These are phyloP conservation scores for Stegastes partitus DNA, from an alignment of 2,113 vertebrate genomes.

Conservation along the genomic window DNA sequence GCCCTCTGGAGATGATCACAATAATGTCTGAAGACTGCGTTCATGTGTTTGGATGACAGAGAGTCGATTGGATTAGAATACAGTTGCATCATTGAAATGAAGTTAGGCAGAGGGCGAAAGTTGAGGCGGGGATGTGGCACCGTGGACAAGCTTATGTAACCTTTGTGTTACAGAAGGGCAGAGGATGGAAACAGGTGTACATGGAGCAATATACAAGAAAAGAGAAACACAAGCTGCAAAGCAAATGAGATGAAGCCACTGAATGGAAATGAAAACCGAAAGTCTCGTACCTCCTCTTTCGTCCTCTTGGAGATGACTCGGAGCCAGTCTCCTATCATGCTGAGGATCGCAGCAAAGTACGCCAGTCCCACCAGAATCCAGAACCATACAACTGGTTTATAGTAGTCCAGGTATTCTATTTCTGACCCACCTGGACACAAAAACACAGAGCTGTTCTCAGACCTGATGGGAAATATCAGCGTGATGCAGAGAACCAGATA, in stretches of 20 bases:
- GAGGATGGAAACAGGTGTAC: background rate
- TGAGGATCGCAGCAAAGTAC: slow-evolving; percentile 96
- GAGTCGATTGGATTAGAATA: slow-evolving; percentile 64
- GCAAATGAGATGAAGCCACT: background rate
- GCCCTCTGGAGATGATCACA: slow-evolving; percentile 56
- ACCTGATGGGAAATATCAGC: background rate
- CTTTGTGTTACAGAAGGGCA: background rate
- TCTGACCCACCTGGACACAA: slow-evolving; percentile 90
- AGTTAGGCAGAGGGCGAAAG: slow-evolving; percentile 65
- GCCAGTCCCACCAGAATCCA: slow-evolving; percentile 97
- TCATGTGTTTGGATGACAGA: slow-evolving; percentile 48
- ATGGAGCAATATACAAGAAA: background rate
- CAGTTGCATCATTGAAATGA: slow-evolving; percentile 56
- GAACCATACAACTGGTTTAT: slow-evolving; percentile 96
- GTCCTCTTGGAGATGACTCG: slow-evolving; percentile 94
- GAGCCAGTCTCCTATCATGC: slow-evolving; percentile 98
- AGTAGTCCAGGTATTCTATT: slow-evolving; percentile 93
- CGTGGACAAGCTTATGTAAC: background rate
- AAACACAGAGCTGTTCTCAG: slow-evolving; percentile 13
- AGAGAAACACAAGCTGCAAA: background rate
- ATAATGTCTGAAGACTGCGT: slow-evolving; percentile 41
- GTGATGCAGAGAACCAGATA: background rate
- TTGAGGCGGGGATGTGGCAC: slow-evolving; percentile 28
- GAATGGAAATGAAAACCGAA: background rate
- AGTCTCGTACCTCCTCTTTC: slow-evolving; percentile 92